A percentile compares a stretch with the other conserved stretches of the same genome.
Conservation (phyloP, 2,797 vertebrate species). For the Borostomias antarcticus region DNA sequence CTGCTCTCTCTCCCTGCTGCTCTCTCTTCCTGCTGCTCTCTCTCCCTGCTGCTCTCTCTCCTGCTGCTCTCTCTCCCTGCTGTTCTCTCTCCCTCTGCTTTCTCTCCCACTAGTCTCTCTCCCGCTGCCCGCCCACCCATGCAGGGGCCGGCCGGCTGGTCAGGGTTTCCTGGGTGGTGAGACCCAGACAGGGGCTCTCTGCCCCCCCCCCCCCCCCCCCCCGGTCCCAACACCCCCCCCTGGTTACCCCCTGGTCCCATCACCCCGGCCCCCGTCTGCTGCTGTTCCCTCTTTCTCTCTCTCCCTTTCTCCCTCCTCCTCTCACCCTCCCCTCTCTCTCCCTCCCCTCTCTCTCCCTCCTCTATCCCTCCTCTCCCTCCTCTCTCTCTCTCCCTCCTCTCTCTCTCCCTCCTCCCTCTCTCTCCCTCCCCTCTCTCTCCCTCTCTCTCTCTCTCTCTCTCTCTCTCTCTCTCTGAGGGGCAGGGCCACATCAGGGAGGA, state of each 20-base stretch:
- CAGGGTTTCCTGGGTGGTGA: conserved; percentile 2
- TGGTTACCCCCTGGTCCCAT: conserved; percentile 25
- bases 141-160: conserved; percentile 28
- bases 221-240: background rate
- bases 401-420: conserved; percentile 4
- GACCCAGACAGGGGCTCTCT: conserved; percentile 10
- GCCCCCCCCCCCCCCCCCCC: conserved; percentile 1
- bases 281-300: conserved; percentile 7
- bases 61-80: conserved; percentile 29
- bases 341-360: conserved; percentile 2
- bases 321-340: background rate
- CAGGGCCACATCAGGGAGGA: conserved; percentile 20
- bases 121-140: conserved; percentile 28
- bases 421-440: conserved; percentile 57
- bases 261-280: conserved; percentile 11
- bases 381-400: conserved; percentile 24
- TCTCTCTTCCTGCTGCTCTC: no score
- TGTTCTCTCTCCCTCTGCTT: conserved; percentile 14
- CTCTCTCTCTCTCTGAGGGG: conserved; percentile 12
- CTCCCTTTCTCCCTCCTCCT: background rate
- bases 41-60: conserved; percentile 22
- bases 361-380: conserved; percentile 17
- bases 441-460: conserved; percentile 24
- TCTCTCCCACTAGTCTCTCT: conserved; percentile 23
- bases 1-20: conserved; percentile 21